Base-by-base conservation (phyloP, 2,888 invertebrate species). In the Hylaea fasciaria region DNA sequence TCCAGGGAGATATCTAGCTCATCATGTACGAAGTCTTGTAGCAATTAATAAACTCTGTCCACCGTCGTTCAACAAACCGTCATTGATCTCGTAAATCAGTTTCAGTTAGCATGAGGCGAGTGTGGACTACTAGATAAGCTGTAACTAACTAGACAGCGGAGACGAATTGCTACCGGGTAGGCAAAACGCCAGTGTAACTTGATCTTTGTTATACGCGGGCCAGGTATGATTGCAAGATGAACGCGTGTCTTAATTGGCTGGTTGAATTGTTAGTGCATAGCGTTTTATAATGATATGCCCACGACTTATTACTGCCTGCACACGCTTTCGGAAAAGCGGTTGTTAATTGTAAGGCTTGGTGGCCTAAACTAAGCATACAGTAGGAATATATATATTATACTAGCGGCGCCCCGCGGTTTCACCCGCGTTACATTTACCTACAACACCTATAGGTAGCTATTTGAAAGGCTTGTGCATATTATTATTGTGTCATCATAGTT, bases 61-160 rank as follows among this genome's bases (percentile, higher is more conserved):
- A 69, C 69, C 72, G 69, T 73, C 73, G 76, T 72, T 81, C 77
- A 80, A 84, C 82, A 80, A 85, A 82, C 83, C 79, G 78, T 85
- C 84, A 81, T 76, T 76, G 77, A 73, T 71, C 80, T 78, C 82
- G 82, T 90, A 87, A 87, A 90, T 90, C 86, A 86, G 87, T 82
- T 88, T 86, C 85, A 86, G 86, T 85, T 83, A 80, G 80, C 84
- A 83, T 82, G 82, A 82, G 62, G 71, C 69, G 81, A 77, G 82
- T 85, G 87, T 82, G 85, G 79, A 80, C 76, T 80, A 79, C 71
- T 80, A 82, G 89, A 89, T 90, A 89, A 90, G 86, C 88, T 81
- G 73, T 71, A 75, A 75, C 79, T 70, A 70, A 63, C 64, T 75
- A 75, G 76, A 77, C 78, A 80, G 22, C 80, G 80, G 81, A 86